Percentiles rank a stretch among this genome's conserved stretches.
Conservation (phyloP, 1,140 invertebrate genomes). For the Mizuhopecten yessoensis region DNA sequence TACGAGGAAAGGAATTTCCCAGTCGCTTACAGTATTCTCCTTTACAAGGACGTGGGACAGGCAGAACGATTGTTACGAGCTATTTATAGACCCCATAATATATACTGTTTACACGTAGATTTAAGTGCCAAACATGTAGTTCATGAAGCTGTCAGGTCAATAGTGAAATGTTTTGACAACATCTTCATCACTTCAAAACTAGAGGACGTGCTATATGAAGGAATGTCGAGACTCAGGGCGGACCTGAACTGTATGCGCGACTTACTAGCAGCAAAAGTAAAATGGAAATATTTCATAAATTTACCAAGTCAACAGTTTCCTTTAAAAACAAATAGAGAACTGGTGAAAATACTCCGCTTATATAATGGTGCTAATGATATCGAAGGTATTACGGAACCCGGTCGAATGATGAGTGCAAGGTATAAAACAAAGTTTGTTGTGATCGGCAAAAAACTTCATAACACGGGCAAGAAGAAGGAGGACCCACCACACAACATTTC, state of each 20-base stretch:
- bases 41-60: constrained; percentile 73
- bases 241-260: constrained; percentile 77
- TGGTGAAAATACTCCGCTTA: constrained; percentile 63
- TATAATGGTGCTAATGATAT: constrained; percentile 60
- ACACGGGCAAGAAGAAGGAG: constrained; percentile 37
- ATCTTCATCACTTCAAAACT: constrained; percentile 75
- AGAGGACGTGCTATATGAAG: constrained; percentile 68
- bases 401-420: constrained; percentile 45
- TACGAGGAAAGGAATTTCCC: constrained; percentile 73
- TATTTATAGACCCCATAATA: constrained; percentile 80
- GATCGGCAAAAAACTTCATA: neutral
- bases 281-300: constrained; percentile 75
- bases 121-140: constrained; percentile 64
- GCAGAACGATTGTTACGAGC: constrained; percentile 73
- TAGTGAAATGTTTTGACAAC: constrained; percentile 76
- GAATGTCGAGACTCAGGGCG: constrained; percentile 65
- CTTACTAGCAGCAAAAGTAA: constrained; percentile 54
- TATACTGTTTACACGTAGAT: constrained; percentile 81
- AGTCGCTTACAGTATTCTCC: constrained; percentile 71
- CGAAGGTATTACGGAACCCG: constrained; percentile 54
- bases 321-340: constrained; percentile 65
- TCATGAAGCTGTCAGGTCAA: constrained; percentile 61
- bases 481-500: constrained; percentile 69
- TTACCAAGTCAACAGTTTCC: constrained; percentile 69
- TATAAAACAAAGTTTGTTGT: constrained; percentile 44